phyloP scores from a whole-genome alignment of 2,113 vertebrate genomes.

The Ameiurus melas region DNA sequence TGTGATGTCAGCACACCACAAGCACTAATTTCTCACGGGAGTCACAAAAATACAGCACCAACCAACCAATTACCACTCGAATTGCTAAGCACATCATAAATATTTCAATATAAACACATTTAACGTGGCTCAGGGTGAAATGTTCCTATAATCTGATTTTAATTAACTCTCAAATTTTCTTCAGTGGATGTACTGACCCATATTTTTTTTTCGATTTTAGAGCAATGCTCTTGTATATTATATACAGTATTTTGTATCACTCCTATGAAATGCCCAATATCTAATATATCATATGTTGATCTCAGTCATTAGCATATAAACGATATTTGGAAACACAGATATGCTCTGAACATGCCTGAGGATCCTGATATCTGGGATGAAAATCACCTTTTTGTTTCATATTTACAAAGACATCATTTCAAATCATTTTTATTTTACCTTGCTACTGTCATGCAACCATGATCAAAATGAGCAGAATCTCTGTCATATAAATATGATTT shows the following conservation, averaged over 20 bases:
- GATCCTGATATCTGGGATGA: not conserved
- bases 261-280: not conserved
- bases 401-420: conserved; percentile 8
- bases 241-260: not conserved
- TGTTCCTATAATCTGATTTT: not conserved
- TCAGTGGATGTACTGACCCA: not conserved
- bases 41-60: not conserved
- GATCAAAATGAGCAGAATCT: conserved; percentile 6
- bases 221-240: not conserved
- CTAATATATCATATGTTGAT: not conserved
- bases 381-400: not conserved
- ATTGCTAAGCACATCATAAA: not conserved
- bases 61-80: not conserved
- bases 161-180: not conserved
- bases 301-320: not conserved
- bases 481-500: conserved; percentile 1
- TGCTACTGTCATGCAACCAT: not conserved
- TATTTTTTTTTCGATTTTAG: not conserved
- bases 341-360: not conserved
- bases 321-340: not conserved
- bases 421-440: not conserved
- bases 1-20: not conserved
- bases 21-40: not conserved
- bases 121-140: not conserved
- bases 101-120: not conserved